A percentile compares a stretch with the other conserved stretches of the same genome.
phyloP scores from a whole-genome alignment of 2,888 invertebrate genomes.

The Fragum sueziense region DNA sequence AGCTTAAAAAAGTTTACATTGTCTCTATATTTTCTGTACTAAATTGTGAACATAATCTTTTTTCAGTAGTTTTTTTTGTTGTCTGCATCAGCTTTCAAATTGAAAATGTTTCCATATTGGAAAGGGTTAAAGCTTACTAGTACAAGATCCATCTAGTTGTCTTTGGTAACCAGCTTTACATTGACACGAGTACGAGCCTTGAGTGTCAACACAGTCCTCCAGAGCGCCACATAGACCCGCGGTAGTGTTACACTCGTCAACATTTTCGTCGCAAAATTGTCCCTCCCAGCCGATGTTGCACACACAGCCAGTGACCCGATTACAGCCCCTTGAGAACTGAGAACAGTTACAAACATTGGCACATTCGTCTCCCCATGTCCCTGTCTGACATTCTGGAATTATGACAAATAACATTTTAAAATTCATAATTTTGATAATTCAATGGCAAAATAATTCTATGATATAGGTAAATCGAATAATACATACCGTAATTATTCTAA shows the following conservation, averaged over 20 bases:
- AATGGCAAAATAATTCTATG: no score
- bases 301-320: constrained; percentile 32
- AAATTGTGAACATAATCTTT: no score
- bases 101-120: neutral
- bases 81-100: neutral
- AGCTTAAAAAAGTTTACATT: no score
- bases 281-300: constrained; percentile 48
- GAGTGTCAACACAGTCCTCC: constrained; percentile 52
- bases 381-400: constrained; percentile 33
- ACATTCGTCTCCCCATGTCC: constrained; percentile 43
- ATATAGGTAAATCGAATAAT: no score
- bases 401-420: no score
- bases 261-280: constrained; percentile 27
- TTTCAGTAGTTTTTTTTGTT: neutral
- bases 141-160: constrained; percentile 33
- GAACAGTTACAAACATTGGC: constrained; percentile 29
- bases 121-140: constrained; percentile 28
- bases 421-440: no score
- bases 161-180: constrained; percentile 54
- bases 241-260: constrained; percentile 50
- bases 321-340: constrained; percentile 26
- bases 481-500: no score
- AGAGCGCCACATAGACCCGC: constrained; percentile 17
- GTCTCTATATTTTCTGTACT: no score
- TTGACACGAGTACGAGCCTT: constrained; percentile 52